Base-by-base conservation (phyloP, 2,113 vertebrate genomes). In the Varanus salvator region DNA sequence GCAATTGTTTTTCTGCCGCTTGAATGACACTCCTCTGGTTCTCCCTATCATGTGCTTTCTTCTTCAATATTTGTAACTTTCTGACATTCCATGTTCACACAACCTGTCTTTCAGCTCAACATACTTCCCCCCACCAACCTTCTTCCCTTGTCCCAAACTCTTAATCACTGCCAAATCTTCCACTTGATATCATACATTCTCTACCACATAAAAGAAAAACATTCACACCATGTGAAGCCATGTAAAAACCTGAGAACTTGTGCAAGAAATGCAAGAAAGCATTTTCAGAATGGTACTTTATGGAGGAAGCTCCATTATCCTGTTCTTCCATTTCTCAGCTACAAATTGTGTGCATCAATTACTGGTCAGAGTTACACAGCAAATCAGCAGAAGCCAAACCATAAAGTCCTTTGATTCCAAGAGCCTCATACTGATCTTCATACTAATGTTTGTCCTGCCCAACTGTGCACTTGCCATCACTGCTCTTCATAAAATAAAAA, bases 331-430 rank as follows among this genome's bases (percentile, higher is more conserved):
- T 84, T 48, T 68, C 60, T 60, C 50, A 27, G 15, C 25, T 31
- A 11, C 19, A 84, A 80, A 48, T 29, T 48, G 44, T 31, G 38
- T 84, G 48, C 7, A 68, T 88, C 50, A n/a, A n/a, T n/a, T n/a
- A n/a, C 77, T 86, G 34, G 50, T 72, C 82, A 87, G 91, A 90
- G 84, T 93, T 54, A 82, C 21, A 38, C 11, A 50, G 77, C 48
- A 54, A 91, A 8, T 38, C 57, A 80, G 34, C 86, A 87, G 34
- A 77, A 48, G 66, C 69, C 48, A 68, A 90, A 87, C 72, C 75
- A 14, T 34, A 14, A 27, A 2, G 64, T 5, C n/a, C 11, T 78
- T 64, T 31, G 25, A 8, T 66, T 38, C 8, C 64, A 7, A n/a
- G 1, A 23, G 34, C 48, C 14, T 52, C 34, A 38, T 2, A 5